A percentile compares a stretch with the other conserved stretches of the same genome.
Evolutionary conservation across 2,888 invertebrate species (phyloP).

Genomic region (Tinea trinotella): DNA sequence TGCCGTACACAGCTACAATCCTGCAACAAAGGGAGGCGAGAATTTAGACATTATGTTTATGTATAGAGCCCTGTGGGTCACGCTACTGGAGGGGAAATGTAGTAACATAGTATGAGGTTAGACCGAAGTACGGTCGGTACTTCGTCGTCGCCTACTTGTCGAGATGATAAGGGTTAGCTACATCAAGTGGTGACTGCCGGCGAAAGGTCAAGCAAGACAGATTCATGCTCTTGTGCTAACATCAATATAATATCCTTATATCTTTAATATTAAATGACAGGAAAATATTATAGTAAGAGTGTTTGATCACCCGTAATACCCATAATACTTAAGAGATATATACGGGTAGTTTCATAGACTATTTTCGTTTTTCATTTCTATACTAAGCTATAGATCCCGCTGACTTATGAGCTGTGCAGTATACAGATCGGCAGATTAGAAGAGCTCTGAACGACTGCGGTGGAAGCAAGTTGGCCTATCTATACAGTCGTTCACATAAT

Average conservation of each 20-base stretch:
- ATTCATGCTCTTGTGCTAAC: neutral
- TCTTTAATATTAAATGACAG: neutral
- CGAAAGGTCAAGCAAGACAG: conserved; percentile 17
- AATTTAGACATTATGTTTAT: neutral
- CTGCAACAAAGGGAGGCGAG: conserved; percentile 5
- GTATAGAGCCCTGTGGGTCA: neutral
- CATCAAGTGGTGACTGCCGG: conserved; percentile 15
- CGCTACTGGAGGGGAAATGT: neutral
- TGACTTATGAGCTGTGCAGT: too few relatives aligned
- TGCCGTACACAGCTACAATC: neutral
- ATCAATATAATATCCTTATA: neutral
- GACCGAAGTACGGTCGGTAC: conserved; percentile 11
- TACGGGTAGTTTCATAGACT: too few relatives aligned
- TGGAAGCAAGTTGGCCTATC: too few relatives aligned
- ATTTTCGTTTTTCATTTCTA: too few relatives aligned
- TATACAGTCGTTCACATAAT: too few relatives aligned
- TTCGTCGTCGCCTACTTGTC: neutral
- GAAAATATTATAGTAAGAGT: neutral
- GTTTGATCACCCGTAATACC: neutral
- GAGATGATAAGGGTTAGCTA: conserved; percentile 16
- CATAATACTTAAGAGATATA: too few relatives aligned
- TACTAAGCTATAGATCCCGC: too few relatives aligned
- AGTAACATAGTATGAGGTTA: conserved; percentile 8
- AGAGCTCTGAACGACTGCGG: too few relatives aligned
- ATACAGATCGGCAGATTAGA: too few relatives aligned